Percentiles rank a stretch among this genome's conserved stretches.
Conservation (phyloP, 2,113 vertebrate genomes). For the Pterocles orientalis region DNA sequence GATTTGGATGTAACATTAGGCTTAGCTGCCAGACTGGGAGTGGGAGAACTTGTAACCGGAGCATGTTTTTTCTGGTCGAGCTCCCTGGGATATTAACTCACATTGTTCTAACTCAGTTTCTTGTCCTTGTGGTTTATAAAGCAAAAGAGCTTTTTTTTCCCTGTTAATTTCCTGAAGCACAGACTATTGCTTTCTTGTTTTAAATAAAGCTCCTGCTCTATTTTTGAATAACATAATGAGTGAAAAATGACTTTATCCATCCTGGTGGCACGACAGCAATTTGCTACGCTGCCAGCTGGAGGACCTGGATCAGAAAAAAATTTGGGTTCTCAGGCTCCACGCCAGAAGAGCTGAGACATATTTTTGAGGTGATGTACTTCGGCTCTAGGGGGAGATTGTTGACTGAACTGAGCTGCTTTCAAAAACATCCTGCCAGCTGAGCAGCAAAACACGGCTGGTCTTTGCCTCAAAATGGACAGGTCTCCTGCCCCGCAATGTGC, state of each 20-base stretch:
- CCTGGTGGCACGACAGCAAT: constrained; percentile 30
- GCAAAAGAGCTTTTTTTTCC: not conserved
- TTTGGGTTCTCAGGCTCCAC: constrained; percentile 53
- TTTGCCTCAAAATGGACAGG: constrained; percentile 38
- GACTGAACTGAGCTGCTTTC: constrained; percentile 33
- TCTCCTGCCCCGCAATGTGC: not conserved
- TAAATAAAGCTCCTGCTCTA: constrained; percentile 48
- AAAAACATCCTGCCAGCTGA: constrained; percentile 40
- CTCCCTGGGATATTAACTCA: not conserved
- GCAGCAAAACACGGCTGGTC: not conserved
- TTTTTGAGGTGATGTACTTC: constrained; percentile 62
- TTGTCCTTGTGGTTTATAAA: constrained; percentile 11
- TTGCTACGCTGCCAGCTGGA: constrained; percentile 40
- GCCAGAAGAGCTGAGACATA: constrained; percentile 61
- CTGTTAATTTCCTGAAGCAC: constrained; percentile 28
- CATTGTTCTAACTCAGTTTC: not conserved
- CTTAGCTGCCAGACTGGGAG: not conserved
- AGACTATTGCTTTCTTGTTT: constrained; percentile 19
- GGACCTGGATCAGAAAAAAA: constrained; percentile 55
- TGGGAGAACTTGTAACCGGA: not conserved
- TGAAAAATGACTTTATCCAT: constrained; percentile 48
- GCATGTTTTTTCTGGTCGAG: not conserved
- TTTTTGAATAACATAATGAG: constrained; percentile 56
- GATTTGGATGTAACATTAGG: not conserved
- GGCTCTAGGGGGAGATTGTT: constrained; percentile 43